Evolutionary conservation across 2,113 vertebrate species (phyloP).

Genomic region (Odobenus rosmarus): DNA sequence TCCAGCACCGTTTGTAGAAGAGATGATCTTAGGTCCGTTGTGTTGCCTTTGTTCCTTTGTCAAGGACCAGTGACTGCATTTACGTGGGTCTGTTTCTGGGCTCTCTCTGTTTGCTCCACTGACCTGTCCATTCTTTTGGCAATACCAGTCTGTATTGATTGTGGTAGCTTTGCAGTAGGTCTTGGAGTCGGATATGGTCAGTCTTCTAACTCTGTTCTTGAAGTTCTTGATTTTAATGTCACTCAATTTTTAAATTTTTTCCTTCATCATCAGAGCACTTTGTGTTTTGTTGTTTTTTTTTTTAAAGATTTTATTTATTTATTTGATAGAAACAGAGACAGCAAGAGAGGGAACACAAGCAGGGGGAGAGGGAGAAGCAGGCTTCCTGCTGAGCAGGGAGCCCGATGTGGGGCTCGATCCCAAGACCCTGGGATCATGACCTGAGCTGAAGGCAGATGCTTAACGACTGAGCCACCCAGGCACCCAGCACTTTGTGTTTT

Average conservation of each 20-base stretch:
- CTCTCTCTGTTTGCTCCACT: neutral
- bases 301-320: too few species aligned
- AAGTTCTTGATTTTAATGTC: neutral
- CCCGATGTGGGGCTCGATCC: too few species aligned
- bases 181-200: neutral
- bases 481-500: neutral
- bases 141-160: too few species aligned
- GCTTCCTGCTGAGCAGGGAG: too few species aligned
- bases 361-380: too few species aligned
- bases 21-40: neutral
- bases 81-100: neutral
- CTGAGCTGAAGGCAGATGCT: too few species aligned
- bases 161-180: neutral
- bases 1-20: neutral
- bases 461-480: too few species aligned
- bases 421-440: too few species aligned
- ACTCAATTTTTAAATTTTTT: neutral
- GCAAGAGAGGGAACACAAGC: too few species aligned
- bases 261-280: neutral
- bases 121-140: neutral
- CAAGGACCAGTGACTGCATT: neutral
- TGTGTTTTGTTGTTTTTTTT: too few species aligned
- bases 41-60: neutral
- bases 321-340: too few species aligned
- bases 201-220: neutral